Percentiles rank a stretch among this genome's conserved stretches.
phyloP scores from a whole-genome alignment of 2,888 invertebrate species.

The Lasioglossum pauxillum region DNA sequence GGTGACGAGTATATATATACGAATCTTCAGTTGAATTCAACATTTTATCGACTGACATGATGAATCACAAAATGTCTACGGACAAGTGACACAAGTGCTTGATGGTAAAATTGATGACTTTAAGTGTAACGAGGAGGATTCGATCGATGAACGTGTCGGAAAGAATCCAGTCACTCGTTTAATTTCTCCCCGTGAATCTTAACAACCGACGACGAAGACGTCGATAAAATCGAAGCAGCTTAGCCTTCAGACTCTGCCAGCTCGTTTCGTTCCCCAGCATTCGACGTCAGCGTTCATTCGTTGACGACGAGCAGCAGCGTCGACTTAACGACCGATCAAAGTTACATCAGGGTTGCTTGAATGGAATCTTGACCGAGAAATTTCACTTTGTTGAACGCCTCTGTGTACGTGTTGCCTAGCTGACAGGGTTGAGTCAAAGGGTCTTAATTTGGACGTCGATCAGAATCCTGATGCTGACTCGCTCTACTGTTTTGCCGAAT shows the following conservation, averaged over 20 bases:
- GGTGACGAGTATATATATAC: not conserved
- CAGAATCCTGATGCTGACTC: not conserved
- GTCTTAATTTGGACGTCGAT: not conserved
- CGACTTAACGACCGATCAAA: not conserved
- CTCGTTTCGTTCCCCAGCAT: not conserved
- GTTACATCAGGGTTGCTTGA: conserved; percentile 1
- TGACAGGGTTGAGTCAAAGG: not conserved
- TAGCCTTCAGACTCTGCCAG: not conserved
- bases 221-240: conserved; percentile 1
- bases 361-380: not conserved
- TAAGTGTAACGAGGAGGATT: not conserved
- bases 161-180: not conserved
- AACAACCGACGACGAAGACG: not conserved
- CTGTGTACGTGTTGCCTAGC: not conserved
- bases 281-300: not conserved
- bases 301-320: not conserved
- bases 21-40: not conserved
- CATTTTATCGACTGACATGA: not conserved
- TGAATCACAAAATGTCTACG: not conserved
- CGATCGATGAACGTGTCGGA: not conserved
- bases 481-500: not conserved
- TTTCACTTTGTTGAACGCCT: conserved; percentile 1
- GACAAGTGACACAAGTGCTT: not conserved
- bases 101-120: not conserved
- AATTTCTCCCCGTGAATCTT: not conserved